phyloP scores from a whole-genome alignment of 64 coral and sea anemone species.

The Porites lutea region DNA sequence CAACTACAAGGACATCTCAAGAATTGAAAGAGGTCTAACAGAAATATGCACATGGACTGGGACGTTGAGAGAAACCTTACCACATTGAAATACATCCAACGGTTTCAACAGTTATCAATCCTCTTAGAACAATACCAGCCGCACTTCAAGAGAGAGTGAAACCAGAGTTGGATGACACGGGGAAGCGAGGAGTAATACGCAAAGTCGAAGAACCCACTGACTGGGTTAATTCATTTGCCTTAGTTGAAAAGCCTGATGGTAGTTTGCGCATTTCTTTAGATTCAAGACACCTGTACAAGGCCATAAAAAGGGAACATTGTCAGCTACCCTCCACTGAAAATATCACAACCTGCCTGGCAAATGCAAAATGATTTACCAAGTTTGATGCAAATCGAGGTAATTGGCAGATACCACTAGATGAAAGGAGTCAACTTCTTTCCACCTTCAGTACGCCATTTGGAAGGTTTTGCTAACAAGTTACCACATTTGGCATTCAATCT shows the following conservation, averaged over 20 bases:
- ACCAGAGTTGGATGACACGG: slow-evolving; percentile 40
- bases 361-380: too few relatives aligned
- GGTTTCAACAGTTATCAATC: slow-evolving; percentile 56
- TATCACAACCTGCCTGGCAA: background rate
- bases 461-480: background rate
- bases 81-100: background rate
- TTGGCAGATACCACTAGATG: too few relatives aligned
- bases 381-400: too few relatives aligned
- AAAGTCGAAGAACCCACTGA: background rate
- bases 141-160: slow-evolving; percentile 67
- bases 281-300: background rate
- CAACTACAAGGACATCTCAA: too few relatives aligned
- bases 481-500: background rate
- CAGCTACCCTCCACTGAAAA: slow-evolving; percentile 13
- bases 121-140: slow-evolving; percentile 59
- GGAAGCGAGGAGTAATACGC: slow-evolving; percentile 10
- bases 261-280: slow-evolving; percentile 27
- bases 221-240: slow-evolving; percentile 52
- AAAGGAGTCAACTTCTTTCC: too few relatives aligned
- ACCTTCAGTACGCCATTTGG: too few relatives aligned
- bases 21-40: too few relatives aligned
- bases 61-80: too few relatives aligned
- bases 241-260: slow-evolving; percentile 54
- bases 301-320: background rate
- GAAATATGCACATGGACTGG: too few relatives aligned